Evolutionary conservation across 2,888 invertebrate genomes (phyloP).

Genomic region (Crepidodera aurea): DNA sequence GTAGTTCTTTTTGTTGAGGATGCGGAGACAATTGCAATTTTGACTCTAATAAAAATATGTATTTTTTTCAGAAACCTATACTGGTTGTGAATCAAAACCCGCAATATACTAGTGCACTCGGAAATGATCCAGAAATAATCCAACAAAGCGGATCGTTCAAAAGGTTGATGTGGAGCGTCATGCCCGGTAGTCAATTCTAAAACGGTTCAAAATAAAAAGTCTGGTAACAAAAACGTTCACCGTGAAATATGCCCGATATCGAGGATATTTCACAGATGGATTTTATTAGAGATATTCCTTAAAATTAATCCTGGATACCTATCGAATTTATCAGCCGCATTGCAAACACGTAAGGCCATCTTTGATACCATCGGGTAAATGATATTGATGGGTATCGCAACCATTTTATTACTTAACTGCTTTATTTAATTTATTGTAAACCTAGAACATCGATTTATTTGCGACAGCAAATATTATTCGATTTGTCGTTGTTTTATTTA

Average conservation of each 20-base stretch:
- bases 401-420: conserved; percentile 29
- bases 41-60: no score
- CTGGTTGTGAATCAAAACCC: conserved; percentile 52
- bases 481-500: conserved; percentile 44
- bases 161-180: conserved; percentile 89
- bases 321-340: conserved; percentile 46
- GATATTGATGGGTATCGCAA: conserved; percentile 53
- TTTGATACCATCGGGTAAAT: conserved; percentile 41
- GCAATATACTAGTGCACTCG: conserved; percentile 68
- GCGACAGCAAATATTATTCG: conserved; percentile 37
- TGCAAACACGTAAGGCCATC: conserved; percentile 58
- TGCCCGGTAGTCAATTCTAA: conserved; percentile 74
- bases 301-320: conserved; percentile 43
- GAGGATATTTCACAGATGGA: conserved; percentile 43
- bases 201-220: conserved; percentile 38
- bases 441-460: conserved; percentile 42
- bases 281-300: conserved; percentile 56
- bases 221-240: conserved; percentile 35
- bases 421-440: conserved; percentile 31
- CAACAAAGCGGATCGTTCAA: conserved; percentile 93
- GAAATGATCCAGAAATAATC: conserved; percentile 79
- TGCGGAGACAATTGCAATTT: no score
- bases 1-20: no score
- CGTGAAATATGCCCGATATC: conserved; percentile 27
- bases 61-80: conserved; percentile 57